These are phyloP conservation scores for Fopius arisanus DNA, from an alignment of 1,140 invertebrate species.

Conservation along the genomic window DNA sequence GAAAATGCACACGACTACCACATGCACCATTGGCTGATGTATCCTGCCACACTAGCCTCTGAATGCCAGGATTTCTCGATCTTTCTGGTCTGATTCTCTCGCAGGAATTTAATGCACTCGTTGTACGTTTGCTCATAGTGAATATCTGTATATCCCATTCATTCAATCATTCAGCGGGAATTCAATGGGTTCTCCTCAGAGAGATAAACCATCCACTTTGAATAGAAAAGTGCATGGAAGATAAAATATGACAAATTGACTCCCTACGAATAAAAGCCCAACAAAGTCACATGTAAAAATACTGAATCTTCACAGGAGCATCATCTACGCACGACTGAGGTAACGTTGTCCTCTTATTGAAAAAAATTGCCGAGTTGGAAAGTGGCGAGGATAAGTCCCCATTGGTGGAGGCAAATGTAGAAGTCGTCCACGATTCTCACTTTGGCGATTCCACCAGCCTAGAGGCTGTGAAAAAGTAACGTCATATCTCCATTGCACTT, in stretches of 20 bases:
- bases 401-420: not conserved
- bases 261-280: not conserved
- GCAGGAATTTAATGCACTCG: constrained; percentile 47
- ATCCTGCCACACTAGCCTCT: constrained; percentile 48
- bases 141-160: not conserved
- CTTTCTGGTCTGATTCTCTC: constrained; percentile 55
- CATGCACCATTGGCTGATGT: not conserved
- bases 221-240: too few relatives aligned
- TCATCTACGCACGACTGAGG: constrained; percentile 7
- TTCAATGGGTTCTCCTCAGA: not conserved
- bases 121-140: constrained; percentile 48
- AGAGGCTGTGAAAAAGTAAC: not conserved
- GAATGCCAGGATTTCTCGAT: constrained; percentile 50
- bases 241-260: not conserved
- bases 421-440: not conserved
- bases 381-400: not conserved
- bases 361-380: not conserved
- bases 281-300: not conserved
- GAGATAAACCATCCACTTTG: not conserved
- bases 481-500: not conserved
- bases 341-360: not conserved
- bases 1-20: constrained; percentile 41
- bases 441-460: not conserved
- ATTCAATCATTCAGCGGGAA: not conserved
- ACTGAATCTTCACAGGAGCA: not conserved